These are phyloP conservation scores for Melopsittacus undulatus DNA, from an alignment of 2,797 vertebrate species.

Conservation along the genomic window DNA sequence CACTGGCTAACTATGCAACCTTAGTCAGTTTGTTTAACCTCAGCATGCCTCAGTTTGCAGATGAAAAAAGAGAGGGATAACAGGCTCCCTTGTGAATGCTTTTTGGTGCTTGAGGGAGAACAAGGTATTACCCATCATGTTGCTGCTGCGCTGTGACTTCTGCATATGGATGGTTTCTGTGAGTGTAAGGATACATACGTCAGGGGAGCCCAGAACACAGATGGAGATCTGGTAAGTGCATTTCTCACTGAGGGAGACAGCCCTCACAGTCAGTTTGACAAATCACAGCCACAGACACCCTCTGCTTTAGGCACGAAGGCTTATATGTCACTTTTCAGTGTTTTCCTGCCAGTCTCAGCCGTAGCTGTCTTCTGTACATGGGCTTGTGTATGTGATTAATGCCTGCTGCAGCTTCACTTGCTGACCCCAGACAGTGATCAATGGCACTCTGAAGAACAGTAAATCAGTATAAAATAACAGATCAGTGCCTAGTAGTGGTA, in stretches of 20 bases:
- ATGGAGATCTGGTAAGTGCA: not conserved
- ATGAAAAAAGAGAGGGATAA: not conserved
- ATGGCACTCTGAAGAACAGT: not conserved
- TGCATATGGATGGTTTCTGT: not conserved
- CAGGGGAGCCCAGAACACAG: not conserved
- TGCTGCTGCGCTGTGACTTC: not conserved
- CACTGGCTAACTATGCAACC: constrained; percentile 9
- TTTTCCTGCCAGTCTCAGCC: constrained; percentile 15
- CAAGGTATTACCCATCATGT: not conserved
- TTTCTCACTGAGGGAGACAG: constrained; percentile 12
- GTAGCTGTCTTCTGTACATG: not conserved
- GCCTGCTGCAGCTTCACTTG: not conserved
- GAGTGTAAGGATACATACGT: rapidly evolving
- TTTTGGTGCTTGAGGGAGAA: not conserved
- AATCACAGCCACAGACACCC: not conserved
- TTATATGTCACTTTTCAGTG: constrained; percentile 2
- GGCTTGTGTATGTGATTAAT: not conserved
- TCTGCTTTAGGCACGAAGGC: not conserved
- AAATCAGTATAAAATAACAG: not conserved
- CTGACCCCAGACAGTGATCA: constrained; percentile 1
- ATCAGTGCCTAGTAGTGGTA: not conserved
- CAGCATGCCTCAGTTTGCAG: not conserved
- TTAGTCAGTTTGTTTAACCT: constrained; percentile 19
- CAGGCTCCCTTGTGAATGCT: not conserved
- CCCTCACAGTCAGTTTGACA: constrained; percentile 19